Evolutionary conservation across 1,140 invertebrate species (phyloP), one percentile per base, ranked within the genome.

Genomic region (Drosophila guanche): DNA sequence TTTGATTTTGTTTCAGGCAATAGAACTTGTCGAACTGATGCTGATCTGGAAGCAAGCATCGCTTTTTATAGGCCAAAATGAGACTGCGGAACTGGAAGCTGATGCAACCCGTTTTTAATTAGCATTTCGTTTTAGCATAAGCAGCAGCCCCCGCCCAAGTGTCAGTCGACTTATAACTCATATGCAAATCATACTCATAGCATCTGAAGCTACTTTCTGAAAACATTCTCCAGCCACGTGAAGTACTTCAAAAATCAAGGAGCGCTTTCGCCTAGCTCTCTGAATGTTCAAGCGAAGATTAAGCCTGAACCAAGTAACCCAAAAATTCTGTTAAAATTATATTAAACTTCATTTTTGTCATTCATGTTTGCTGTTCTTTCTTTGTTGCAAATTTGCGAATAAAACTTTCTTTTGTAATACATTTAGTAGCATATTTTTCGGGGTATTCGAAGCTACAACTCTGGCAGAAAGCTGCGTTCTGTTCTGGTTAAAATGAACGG

Each of bases 71-170:
- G 48, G 12, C 47, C 23, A 7, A 4, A 56, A 48, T 4, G 2
- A 8, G 7, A 3, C n/a, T 12, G 16, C 52, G 37, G 5, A 61
- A 42, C 10, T 40, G 3, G 33, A 41, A 23, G 42, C 62, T 68
- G 65, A 67, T 68, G 65, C 65, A 67, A 68, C 69, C 57, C 67
- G 69, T 72, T 72, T 71, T 62, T 25, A 61, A 72, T 68, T 68
- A 68, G 47, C 65, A 68, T 68, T 68, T 68, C 62, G 62, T 42
- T 33, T 43, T 33, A 68, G 29, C 62, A 67, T 67, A 55, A 47
- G 50, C 43, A 47, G 50, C 43, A 29, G 47, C 33, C 14, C 47
- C 25, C 14, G 50, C 8, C 20, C 37, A 23, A n/a, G n/a, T n/a
- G n/a, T n/a, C n/a, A n/a, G n/a, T n/a, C n/a, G 50, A 27, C 66